Percentiles rank a stretch among this genome's conserved stretches.
These are phyloP conservation scores for Lateolabrax maculatus DNA, from an alignment of 2,797 vertebrate species.

Conservation along the genomic window DNA sequence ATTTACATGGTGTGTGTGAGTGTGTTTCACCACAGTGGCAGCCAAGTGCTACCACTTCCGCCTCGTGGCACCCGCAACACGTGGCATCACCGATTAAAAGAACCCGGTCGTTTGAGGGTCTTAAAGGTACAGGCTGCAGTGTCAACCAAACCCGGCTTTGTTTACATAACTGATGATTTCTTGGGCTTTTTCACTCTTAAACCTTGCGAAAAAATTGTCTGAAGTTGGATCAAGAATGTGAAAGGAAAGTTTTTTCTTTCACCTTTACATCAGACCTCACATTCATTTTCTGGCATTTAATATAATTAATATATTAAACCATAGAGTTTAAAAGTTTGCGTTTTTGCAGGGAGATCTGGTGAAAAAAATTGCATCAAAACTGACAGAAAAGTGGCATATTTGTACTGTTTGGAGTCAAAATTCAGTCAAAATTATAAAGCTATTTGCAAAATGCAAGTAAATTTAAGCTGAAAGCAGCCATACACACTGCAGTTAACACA, in stretches of 20 bases:
- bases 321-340: neutral
- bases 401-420: too few relatives aligned
- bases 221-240: neutral
- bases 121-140: constrained; percentile 39
- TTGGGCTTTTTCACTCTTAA: neutral
- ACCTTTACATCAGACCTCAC: neutral
- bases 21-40: constrained; percentile 65
- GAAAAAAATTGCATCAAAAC: neutral
- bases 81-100: constrained; percentile 9
- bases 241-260: neutral
- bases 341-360: neutral
- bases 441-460: too few relatives aligned
- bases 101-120: constrained; percentile 36
- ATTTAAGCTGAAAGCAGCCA: too few relatives aligned
- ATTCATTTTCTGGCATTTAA: neutral
- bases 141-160: neutral
- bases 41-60: constrained; percentile 68
- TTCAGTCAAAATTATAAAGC: neutral
- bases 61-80: constrained; percentile 53
- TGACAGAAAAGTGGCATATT: too few relatives aligned
- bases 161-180: neutral
- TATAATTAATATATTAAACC: neutral
- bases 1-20: constrained; percentile 6
- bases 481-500: too few relatives aligned
- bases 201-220: neutral